phyloP scores from a whole-genome alignment of 2,888 invertebrate genomes.

The Lepidocyrtoides sp. region DNA sequence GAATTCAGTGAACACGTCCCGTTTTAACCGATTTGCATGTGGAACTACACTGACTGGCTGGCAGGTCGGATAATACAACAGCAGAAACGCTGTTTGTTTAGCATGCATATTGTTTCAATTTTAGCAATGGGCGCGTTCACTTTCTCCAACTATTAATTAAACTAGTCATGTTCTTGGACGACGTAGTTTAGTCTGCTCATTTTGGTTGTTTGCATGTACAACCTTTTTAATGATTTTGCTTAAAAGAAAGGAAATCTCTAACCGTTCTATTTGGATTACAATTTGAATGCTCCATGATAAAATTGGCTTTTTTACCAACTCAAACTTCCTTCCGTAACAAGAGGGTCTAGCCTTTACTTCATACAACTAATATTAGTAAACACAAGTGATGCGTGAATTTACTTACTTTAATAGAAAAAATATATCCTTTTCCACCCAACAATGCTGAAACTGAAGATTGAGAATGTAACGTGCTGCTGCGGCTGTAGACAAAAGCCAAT shows the following conservation, averaged over 20 bases:
- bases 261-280: too few species aligned
- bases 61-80: neutral
- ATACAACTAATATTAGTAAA: too few species aligned
- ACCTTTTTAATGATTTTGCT: too few species aligned
- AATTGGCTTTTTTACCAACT: constrained; percentile 35
- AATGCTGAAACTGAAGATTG: neutral
- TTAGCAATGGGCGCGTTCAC: neutral
- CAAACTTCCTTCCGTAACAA: constrained; percentile 27
- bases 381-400: too few species aligned
- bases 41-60: neutral
- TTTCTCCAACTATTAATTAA: constrained; percentile 23
- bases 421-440: neutral
- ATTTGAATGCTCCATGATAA: constrained; percentile 19
- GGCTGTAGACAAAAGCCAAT: constrained; percentile 26
- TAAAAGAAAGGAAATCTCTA: constrained; percentile 1
- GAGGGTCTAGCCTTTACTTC: neutral
- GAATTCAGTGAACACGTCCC: neutral
- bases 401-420: too few species aligned
- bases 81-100: neutral
- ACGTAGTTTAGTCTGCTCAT: too few species aligned
- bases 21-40: neutral
- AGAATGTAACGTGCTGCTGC: neutral
- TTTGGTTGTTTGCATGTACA: too few species aligned
- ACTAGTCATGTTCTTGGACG: neutral
- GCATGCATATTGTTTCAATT: constrained; percentile 3